Percentiles rank a stretch among this genome's conserved stretches.
These are phyloP conservation scores for Epizoanthus rinbou DNA, from an alignment of 92 coral and sea anemone genomes.

Conservation along the genomic window DNA sequence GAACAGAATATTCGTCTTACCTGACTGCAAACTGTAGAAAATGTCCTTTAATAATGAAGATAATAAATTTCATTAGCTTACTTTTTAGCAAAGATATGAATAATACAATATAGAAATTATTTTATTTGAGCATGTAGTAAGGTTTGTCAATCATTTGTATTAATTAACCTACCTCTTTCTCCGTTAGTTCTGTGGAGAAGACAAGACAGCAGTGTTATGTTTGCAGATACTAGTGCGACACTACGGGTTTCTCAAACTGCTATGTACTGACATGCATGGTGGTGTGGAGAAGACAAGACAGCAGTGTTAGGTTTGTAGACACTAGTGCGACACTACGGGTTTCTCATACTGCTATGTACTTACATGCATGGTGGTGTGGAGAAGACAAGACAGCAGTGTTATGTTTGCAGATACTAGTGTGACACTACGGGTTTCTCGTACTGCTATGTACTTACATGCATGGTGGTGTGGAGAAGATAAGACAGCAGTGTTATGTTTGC, in stretches of 20 bases:
- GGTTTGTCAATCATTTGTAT: not conserved
- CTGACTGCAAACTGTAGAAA: slow-evolving; percentile 80
- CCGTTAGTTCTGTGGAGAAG: slow-evolving; percentile 70
- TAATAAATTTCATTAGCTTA: not conserved
- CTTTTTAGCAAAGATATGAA: not conserved
- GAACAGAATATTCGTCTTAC: slow-evolving; percentile 30
- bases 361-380: no score
- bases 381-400: not conserved
- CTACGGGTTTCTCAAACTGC: no score
- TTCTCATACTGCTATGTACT: no score
- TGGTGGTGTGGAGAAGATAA: not conserved
- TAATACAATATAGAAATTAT: not conserved
- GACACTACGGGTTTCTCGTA: no score
- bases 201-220: not conserved
- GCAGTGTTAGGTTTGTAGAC: no score
- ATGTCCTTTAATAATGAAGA: slow-evolving; percentile 58
- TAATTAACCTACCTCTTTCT: slow-evolving; percentile 75
- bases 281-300: not conserved
- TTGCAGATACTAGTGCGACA: no score
- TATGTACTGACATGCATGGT: no score
- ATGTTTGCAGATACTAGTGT: no score
- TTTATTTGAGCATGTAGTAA: not conserved
- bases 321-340: no score
- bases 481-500: not conserved
- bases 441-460: no score